Base-by-base conservation (phyloP, 2,888 invertebrate species). In the Tuta absoluta region DNA sequence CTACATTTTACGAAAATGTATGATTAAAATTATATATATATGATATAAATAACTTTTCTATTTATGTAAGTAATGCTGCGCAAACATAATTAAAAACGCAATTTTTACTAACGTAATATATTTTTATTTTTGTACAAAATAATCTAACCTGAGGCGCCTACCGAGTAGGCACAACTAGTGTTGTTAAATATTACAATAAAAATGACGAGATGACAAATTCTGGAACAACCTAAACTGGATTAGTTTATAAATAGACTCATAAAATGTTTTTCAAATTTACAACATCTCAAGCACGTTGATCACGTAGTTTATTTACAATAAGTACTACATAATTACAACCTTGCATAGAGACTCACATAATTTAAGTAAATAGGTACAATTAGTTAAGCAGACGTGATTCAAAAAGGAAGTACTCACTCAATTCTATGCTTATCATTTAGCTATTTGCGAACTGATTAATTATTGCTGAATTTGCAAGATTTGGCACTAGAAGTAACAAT, bases 81-180 rank as follows among this genome's bases (percentile, higher is more conserved):
- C 14, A n/a, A n/a, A 45, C n/a, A 14, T 17, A 17, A 45, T 17
- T 17, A 45, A 45, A 17, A 21, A 21, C 10, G 0, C 19, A 8
- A 10, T 53, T n/a, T n/a, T n/a, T 14, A 14, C 81, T 86, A 90
- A 89, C 89, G 83, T 86, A 81, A 85, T 88, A 85, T 88, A 87
- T 83, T 89, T 80, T 48, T 38, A 82, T 79, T 84, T 89, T 89
- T 90, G 87, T 90, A 89, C 89, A 89, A 79, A 82, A 80, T 82
- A 80, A 28, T 33, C 10, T 8, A 33, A 81, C 80, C 33, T 60
- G 63, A 63, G 65, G 49, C 7, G 33, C 48, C 62, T 23, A 62
- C 59, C 59, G 19, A 19, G 38, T 19, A 33, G 49, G 37, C 10
- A 12, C 53, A 5, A 37, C 33, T 17, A 57, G 21, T 14, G 7